Conservation (phyloP, 2,113 vertebrate genomes). For the Dendrocopos noguchii region DNA sequence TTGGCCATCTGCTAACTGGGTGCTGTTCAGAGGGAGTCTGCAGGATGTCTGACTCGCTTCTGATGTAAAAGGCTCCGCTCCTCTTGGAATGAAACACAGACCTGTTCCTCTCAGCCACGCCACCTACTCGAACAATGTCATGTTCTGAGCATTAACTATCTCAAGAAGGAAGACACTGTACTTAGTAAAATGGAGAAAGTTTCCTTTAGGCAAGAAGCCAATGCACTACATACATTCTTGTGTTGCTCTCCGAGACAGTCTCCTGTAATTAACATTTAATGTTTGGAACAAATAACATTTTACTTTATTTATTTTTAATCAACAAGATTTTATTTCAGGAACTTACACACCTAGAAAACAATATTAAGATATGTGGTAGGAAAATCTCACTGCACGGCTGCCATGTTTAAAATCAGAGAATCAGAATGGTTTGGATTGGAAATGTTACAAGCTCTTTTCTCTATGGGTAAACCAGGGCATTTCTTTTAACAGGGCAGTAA, state of each 20-base stretch:
- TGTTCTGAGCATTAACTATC: not conserved
- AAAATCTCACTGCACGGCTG: not conserved
- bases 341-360: not conserved
- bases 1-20: not conserved
- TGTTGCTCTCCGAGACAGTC: not conserved
- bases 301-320: not conserved
- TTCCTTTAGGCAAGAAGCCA: not conserved
- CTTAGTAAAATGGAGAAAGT: not conserved
- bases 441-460: not conserved
- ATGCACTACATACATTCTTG: accelerated
- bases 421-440: not conserved
- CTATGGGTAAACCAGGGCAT: accelerated
- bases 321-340: not conserved
- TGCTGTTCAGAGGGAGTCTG: not conserved
- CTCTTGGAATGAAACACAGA: not conserved
- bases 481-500: not conserved
- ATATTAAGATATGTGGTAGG: accelerated
- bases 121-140: accelerated
- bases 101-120: not conserved
- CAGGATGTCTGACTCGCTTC: not conserved
- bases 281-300: not conserved
- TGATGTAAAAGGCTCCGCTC: accelerated
- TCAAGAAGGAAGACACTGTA: not conserved
- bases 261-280: not conserved
- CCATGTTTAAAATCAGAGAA: not conserved